Evolutionary conservation across 2,797 vertebrate genomes (phyloP), one percentile per base, ranked within the genome.

Genomic region (Pelodytes ibericus): DNA sequence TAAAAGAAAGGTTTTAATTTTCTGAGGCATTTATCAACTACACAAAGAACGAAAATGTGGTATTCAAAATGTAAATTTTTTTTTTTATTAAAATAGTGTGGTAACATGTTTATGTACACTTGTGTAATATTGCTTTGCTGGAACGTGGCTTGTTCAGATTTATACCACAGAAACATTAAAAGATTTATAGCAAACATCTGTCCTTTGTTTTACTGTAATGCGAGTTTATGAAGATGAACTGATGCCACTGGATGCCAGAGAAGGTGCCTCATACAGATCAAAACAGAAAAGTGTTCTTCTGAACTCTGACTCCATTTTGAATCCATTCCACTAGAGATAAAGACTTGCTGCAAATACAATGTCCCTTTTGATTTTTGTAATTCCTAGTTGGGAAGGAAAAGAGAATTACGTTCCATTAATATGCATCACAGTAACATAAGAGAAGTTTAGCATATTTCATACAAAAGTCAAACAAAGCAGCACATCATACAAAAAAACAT

Each of bases 291-390:
- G 41, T 8, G 41, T 1, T 5, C 41, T 44, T 44, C 16, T 44
- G 11, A 63, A 39, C n/a, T 44, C 18, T 0, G 8, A 16, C 4
- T 7, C 61, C 36, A 56, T n/a, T 53, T 70, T 20, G 36, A 30
- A 51, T 70, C 25, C 5, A 39, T 41, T 3, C 6, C 16, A 27
- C 87, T 89, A 99, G 71, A 99, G 90, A 85, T 99, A 99, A 60
- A 99, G 96, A 85, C 97, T 99, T 83, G 98, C 97, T 79, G 98
- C 98, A 86, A 99, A 99, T 15, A 99, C 96, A 10, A 99, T 99
- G 85, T 99, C 98, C 77, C 97, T 95, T 89, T 99, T 99, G 88
- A 99, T 99, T 90, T 98, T 99, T 3, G 95, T 98, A 84, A 99
- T 98, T 39, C 95, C 97, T 99, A 80, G 13, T 76, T 73, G 68